Conservation (phyloP, 1,140 invertebrate species). For the Polyergus mexicanus region DNA sequence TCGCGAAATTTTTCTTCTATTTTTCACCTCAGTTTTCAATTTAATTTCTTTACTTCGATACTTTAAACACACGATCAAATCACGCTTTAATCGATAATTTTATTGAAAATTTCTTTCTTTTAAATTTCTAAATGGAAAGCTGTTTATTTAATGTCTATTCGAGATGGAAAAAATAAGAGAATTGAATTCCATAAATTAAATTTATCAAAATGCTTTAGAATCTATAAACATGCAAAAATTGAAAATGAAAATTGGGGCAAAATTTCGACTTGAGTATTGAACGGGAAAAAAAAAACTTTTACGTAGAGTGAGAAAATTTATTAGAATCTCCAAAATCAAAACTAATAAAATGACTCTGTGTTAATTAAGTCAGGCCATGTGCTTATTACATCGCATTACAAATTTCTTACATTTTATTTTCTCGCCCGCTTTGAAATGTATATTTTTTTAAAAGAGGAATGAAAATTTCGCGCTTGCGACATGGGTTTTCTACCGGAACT, state of each 20-base stretch:
- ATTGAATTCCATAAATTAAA: neutral
- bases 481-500: constrained; percentile 72
- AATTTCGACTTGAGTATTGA: too few species aligned
- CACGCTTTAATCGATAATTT: neutral
- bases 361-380: neutral
- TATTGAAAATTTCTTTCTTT: neutral
- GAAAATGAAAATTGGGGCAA: too few species aligned
- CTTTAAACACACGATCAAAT: too few species aligned
- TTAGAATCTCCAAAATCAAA: neutral
- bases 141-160: too few species aligned
- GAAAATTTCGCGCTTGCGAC: constrained; percentile 48
- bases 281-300: too few species aligned
- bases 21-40: too few species aligned
- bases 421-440: neutral
- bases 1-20: too few species aligned
- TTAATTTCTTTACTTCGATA: too few species aligned
- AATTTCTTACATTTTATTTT: neutral
- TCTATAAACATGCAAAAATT: neutral
- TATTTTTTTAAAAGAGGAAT: neutral
- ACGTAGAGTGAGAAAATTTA: too few species aligned
- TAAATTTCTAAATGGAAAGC: too few species aligned
- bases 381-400: neutral
- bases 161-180: too few species aligned
- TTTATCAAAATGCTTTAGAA: neutral
- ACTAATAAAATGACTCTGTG: neutral